Conservation (phyloP, 2,797 vertebrate genomes). For the Pelodytes ibericus region DNA sequence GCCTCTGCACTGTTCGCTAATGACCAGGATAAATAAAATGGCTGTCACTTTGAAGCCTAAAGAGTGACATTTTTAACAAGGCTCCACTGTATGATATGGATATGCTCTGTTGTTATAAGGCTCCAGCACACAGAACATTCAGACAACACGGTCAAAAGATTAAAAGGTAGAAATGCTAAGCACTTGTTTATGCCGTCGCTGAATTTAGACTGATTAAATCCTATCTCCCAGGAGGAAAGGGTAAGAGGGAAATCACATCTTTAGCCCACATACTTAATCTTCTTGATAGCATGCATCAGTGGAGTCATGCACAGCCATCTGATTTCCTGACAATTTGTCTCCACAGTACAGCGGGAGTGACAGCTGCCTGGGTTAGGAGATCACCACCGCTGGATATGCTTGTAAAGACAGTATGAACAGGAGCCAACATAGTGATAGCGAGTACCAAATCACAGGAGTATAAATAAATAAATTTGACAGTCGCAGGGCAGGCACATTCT, state of each 20-base stretch:
- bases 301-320: slow-evolving; percentile 53
- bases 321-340: slow-evolving; percentile 53
- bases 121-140: slow-evolving; percentile 23
- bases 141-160: slow-evolving; percentile 44
- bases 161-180: slow-evolving; percentile 52
- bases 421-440: not conserved
- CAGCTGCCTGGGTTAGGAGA: slow-evolving; percentile 34
- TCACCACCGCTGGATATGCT: slow-evolving; percentile 34
- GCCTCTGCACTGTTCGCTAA: slow-evolving; percentile 36
- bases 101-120: slow-evolving; percentile 31
- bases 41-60: slow-evolving; percentile 37
- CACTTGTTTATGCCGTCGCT: slow-evolving; percentile 51
- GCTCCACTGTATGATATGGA: slow-evolving; percentile 27
- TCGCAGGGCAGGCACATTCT: slow-evolving; percentile 2
- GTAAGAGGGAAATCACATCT: slow-evolving; percentile 50
- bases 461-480: not conserved
- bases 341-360: slow-evolving; percentile 37
- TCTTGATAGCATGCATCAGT: slow-evolving; percentile 54
- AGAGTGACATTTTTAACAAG: slow-evolving; percentile 48
- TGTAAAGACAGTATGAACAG: slow-evolving; percentile 9
- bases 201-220: slow-evolving; percentile 53
- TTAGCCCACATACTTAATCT: slow-evolving; percentile 57
- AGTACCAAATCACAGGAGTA: slow-evolving; percentile 22
- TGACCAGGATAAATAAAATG: slow-evolving; percentile 44
- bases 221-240: slow-evolving; percentile 47